phyloP scores from a whole-genome alignment of 2,888 invertebrate genomes.

The Spilarctia lutea region DNA sequence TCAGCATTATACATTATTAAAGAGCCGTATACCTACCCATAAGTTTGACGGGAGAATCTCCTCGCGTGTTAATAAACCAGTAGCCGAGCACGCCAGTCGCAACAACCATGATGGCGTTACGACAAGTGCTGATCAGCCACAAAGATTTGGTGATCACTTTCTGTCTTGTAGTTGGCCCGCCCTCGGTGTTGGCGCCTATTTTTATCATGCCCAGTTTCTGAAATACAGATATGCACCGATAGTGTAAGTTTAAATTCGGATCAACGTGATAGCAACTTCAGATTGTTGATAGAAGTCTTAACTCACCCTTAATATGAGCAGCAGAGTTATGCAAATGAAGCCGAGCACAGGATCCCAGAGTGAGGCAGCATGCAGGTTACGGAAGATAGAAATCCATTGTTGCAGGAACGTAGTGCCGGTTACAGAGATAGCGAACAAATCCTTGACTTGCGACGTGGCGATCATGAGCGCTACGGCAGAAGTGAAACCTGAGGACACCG shows the following conservation, averaged over 20 bases:
- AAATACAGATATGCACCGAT: constrained; percentile 44
- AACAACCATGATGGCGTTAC: constrained; percentile 95
- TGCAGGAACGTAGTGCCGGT: constrained; percentile 92
- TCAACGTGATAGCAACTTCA: not conserved
- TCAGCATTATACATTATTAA: not conserved
- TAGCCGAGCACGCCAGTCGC: constrained; percentile 90
- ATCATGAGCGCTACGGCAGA: constrained; percentile 96
- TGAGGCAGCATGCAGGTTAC: constrained; percentile 88
- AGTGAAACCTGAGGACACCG: constrained; percentile 95
- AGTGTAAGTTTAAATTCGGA: not conserved
- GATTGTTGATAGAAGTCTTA: not conserved
- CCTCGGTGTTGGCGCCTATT: constrained; percentile 86
- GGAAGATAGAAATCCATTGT: constrained; percentile 91
- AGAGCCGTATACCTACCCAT: constrained; percentile 84
- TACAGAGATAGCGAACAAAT: constrained; percentile 91
- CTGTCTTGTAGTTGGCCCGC: constrained; percentile 85
- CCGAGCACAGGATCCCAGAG: constrained; percentile 93
- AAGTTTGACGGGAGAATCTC: constrained; percentile 88
- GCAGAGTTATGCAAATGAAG: constrained; percentile 90
- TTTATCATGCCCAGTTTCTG: constrained; percentile 89
- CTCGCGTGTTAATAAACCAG: constrained; percentile 84
- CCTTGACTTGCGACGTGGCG: constrained; percentile 95
- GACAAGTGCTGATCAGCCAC: constrained; percentile 92
- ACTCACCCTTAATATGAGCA: constrained; percentile 92
- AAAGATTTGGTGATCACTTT: constrained; percentile 88